Evolutionary conservation across 1,140 invertebrate genomes (phyloP).

Genomic region (Mactra quadrangularis): DNA sequence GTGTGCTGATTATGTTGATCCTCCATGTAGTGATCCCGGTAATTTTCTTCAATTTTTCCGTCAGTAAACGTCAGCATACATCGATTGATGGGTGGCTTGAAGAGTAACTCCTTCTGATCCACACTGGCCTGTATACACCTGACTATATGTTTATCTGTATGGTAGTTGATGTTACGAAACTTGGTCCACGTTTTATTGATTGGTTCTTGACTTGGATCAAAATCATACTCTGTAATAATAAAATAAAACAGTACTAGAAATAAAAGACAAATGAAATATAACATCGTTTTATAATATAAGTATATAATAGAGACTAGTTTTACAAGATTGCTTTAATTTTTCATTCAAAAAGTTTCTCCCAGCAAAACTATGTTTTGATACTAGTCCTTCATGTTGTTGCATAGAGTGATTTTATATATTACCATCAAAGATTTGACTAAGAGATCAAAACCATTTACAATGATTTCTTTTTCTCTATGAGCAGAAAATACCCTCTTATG

Average conservation of each 20-base stretch:
- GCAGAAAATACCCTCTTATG: too few species aligned
- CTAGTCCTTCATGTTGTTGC: too few species aligned
- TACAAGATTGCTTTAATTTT: too few species aligned
- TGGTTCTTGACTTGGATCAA: slow-evolving; percentile 60
- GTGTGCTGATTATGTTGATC: slow-evolving; percentile 86
- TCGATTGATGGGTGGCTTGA: slow-evolving; percentile 92
- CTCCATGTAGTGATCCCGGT: slow-evolving; percentile 92
- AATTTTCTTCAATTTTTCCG: slow-evolving; percentile 92
- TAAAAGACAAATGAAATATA: too few species aligned
- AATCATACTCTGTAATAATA: slow-evolving; percentile 41
- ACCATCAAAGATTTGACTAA: too few species aligned
- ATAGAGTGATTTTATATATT: too few species aligned
- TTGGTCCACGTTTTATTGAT: slow-evolving; percentile 67
- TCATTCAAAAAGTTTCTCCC: too few species aligned
- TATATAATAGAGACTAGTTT: too few species aligned
- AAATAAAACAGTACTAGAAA: neutral
- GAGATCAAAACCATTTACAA: too few species aligned
- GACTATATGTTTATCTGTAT: slow-evolving; percentile 77
- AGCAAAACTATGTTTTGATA: too few species aligned
- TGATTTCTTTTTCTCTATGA: too few species aligned
- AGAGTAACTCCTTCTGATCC: slow-evolving; percentile 92
- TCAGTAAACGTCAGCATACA: slow-evolving; percentile 93
- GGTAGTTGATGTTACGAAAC: slow-evolving; percentile 58
- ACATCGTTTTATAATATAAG: too few species aligned
- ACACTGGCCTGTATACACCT: slow-evolving; percentile 89